Conservation (phyloP, 2,888 invertebrate genomes). For the Acleris cristana region DNA sequence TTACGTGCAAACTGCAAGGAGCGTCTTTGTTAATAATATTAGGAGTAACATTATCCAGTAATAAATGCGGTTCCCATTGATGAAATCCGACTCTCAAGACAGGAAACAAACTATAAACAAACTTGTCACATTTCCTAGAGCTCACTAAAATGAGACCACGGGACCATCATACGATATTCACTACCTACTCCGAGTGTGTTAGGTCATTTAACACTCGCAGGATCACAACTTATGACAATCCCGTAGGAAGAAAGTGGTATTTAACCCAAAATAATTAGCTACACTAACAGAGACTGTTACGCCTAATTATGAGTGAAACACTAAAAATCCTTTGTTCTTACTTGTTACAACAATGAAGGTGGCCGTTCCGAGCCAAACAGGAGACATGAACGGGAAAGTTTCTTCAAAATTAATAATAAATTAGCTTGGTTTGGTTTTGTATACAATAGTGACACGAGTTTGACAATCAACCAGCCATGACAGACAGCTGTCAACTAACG, state of each 20-base stretch:
- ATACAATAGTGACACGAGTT: constrained; percentile 64
- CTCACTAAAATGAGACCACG: constrained; percentile 33
- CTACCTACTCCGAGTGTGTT: constrained; percentile 47
- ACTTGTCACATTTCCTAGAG: constrained; percentile 60
- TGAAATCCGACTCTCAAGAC: constrained; percentile 67
- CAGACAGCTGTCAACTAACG: constrained; percentile 50
- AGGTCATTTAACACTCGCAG: constrained; percentile 49
- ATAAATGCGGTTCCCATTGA: constrained; percentile 58
- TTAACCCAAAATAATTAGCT: constrained; percentile 63
- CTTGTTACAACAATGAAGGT: constrained; percentile 57
- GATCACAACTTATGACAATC: constrained; percentile 50
- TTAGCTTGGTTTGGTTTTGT: constrained; percentile 78
- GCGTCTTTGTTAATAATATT: constrained; percentile 1
- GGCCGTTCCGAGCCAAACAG: constrained; percentile 51
- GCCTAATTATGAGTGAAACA: constrained; percentile 69
- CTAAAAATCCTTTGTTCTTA: constrained; percentile 56
- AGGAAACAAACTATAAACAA: constrained; percentile 80
- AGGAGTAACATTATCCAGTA: constrained; percentile 26
- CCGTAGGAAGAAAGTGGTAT: constrained; percentile 58
- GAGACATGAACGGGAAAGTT: constrained; percentile 67
- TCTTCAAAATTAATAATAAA: constrained; percentile 76
- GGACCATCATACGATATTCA: constrained; percentile 15
- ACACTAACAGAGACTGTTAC: constrained; percentile 67
- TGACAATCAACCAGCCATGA: constrained; percentile 53
- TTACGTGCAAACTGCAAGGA: constrained; percentile 2